Percentiles rank a stretch among this genome's conserved stretches.
Conservation (phyloP, 2,113 vertebrate genomes). For the Lontra canadensis region DNA sequence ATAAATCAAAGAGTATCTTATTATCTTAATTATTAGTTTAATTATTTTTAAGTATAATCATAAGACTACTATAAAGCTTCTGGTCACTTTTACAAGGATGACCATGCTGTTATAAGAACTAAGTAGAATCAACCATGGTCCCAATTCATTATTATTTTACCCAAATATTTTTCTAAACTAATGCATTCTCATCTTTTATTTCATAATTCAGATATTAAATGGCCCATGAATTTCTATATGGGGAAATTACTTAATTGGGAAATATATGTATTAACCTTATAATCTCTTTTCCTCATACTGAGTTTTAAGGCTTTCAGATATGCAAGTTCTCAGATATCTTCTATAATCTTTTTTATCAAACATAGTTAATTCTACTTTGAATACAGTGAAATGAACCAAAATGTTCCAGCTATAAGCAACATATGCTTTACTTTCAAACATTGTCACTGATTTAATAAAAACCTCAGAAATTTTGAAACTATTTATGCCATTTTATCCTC, state of each 20-base stretch:
- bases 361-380: conserved; percentile 5
- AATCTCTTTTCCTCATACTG: not conserved
- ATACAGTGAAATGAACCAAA: not conserved
- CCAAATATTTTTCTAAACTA: not conserved
- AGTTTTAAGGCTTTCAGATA: not conserved
- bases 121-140: not conserved
- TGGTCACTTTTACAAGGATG: not conserved
- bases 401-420: not conserved
- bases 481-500: conserved; percentile 3
- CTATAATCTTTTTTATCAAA: conserved; percentile 6
- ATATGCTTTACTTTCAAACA: not conserved
- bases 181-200: not conserved
- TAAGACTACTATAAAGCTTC: not conserved
- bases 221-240: not conserved
- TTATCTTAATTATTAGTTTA: not conserved
- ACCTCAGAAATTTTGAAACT: not conserved
- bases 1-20: not conserved
- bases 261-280: not conserved
- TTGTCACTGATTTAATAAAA: not conserved
- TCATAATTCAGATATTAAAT: not conserved
- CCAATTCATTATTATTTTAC: not conserved
- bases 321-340: not conserved
- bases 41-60: not conserved
- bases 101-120: not conserved
- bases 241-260: not conserved